phyloP scores from a whole-genome alignment of 2,888 invertebrate genomes.

The Trachelus stipa region DNA sequence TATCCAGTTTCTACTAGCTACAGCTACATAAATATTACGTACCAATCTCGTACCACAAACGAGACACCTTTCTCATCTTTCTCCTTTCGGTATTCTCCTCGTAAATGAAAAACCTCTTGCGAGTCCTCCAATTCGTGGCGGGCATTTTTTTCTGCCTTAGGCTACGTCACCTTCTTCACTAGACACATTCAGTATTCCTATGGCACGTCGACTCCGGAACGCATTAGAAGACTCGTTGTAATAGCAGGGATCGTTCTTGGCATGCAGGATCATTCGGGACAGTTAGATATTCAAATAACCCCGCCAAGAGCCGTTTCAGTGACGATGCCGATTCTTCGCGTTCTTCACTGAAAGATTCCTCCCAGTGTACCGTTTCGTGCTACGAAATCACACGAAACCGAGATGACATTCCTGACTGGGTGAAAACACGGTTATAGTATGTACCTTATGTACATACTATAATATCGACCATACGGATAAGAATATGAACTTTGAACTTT shows the following conservation, averaged over 20 bases:
- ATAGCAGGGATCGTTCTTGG: background rate
- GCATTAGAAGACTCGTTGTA: background rate
- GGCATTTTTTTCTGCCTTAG: background rate
- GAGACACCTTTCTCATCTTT: background rate
- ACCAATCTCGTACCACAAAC: background rate
- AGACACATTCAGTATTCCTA: background rate
- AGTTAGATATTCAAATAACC: background rate
- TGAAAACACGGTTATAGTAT: no score
- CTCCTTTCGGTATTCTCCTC: background rate
- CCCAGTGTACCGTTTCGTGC: background rate
- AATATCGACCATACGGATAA: background rate
- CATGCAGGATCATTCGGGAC: background rate
- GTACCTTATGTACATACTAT: background rate
- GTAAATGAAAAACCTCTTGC: background rate
- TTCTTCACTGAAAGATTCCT: background rate
- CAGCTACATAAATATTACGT: background rate
- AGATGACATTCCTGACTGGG: constrained; percentile 14
- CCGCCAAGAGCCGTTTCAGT: background rate
- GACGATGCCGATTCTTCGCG: background rate
- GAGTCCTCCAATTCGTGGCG: background rate
- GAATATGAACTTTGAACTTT: background rate
- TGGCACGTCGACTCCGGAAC: background rate
- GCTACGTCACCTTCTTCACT: background rate
- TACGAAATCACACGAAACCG: background rate
- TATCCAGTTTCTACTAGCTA: background rate